A percentile compares a stretch with the other conserved stretches of the same genome.
Conservation (phyloP, 2,113 vertebrate species). For the Caracal caracal region DNA sequence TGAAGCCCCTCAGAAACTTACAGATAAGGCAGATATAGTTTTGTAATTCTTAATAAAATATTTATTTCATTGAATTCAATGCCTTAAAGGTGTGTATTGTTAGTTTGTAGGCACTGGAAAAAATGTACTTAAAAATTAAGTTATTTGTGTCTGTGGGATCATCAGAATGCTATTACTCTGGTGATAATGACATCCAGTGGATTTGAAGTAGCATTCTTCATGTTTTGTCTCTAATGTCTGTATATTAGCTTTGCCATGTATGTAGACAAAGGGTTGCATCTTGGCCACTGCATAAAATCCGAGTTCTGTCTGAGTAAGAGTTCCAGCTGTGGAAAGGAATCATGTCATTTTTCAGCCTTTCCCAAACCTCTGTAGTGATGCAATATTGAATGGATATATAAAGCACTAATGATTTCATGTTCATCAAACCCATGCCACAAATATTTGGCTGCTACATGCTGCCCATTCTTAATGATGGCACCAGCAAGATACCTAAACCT, state of each 20-base stretch:
- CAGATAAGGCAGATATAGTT: neutral
- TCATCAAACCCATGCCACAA: neutral
- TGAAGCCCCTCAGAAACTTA: constrained; percentile 15
- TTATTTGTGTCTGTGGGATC: neutral
- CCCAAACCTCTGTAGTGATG: neutral
- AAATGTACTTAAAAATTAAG: neutral
- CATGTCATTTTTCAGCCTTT: neutral
- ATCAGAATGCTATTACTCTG: neutral
- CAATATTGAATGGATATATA: neutral
- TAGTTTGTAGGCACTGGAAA: neutral
- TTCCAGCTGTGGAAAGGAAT: neutral
- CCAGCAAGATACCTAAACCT: neutral
- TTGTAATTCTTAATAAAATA: neutral
- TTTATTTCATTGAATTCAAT: neutral
- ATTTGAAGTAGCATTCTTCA: constrained; percentile 8
- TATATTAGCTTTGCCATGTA: neutral
- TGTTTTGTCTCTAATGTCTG: neutral
- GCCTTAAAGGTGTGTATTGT: neutral
- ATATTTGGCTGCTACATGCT: neutral
- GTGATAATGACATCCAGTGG: neutral
- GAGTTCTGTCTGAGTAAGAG: neutral
- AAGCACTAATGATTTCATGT: neutral
- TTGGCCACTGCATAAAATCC: neutral
- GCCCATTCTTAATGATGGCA: neutral
- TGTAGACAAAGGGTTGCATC: neutral